A percentile compares a stretch with the other conserved stretches of the same genome.
Conservation (phyloP, 1,140 invertebrate species). For the Penaeus chinensis region DNA sequence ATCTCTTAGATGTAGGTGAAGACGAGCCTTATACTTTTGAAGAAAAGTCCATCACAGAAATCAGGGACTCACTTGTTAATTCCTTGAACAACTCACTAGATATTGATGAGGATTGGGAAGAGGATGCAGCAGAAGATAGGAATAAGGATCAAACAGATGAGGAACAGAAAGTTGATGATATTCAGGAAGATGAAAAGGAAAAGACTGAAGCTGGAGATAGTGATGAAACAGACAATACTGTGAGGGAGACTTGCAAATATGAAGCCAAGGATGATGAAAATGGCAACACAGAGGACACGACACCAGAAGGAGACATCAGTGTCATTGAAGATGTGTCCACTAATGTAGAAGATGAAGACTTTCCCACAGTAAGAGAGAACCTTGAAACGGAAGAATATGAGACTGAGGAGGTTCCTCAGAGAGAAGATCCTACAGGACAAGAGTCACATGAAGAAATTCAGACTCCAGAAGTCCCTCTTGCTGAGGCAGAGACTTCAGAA, state of each 20-base stretch:
- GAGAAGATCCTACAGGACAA: background rate
- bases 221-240: constrained; percentile 30
- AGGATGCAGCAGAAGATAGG: background rate
- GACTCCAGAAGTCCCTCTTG: no score
- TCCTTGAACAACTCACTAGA: constrained; percentile 61
- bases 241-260: constrained; percentile 15
- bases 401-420: background rate
- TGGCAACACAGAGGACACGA: constrained; percentile 22
- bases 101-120: constrained; percentile 56
- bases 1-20: constrained; percentile 61
- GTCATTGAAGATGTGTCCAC: constrained; percentile 23
- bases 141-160: constrained; percentile 2
- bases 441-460: background rate
- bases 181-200: constrained; percentile 13
- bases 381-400: background rate
- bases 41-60: constrained; percentile 62
- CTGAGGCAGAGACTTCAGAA: background rate
- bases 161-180: constrained; percentile 18
- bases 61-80: constrained; percentile 60
- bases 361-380: no score
- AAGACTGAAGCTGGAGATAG: constrained; percentile 29
- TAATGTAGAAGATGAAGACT: background rate
- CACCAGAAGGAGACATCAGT: constrained; percentile 44
- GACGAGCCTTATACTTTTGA: constrained; percentile 60
- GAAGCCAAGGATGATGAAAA: background rate